These are phyloP conservation scores for Bombus superbus DNA, from an alignment of 1,140 invertebrate species.

Conservation along the genomic window DNA sequence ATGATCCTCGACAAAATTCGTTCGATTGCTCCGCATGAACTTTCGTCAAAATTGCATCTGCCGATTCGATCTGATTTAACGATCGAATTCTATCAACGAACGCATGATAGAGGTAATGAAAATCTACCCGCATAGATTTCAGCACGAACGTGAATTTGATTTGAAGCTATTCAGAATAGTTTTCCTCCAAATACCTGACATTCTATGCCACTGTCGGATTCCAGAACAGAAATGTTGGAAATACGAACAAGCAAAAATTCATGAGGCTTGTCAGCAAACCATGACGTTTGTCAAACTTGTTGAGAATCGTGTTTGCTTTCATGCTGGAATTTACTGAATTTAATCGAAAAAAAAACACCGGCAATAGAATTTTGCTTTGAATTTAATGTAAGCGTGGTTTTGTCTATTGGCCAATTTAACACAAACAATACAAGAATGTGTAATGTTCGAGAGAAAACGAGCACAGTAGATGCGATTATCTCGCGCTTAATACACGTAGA, in stretches of 20 bases:
- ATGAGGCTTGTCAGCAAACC: background rate
- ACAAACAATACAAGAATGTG: background rate
- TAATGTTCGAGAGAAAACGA: background rate
- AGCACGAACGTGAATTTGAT: conserved; percentile 31
- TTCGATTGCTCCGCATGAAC: conserved; percentile 3
- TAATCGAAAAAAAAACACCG: background rate
- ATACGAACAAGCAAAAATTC: conserved; percentile 33
- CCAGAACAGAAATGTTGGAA: conserved; percentile 5
- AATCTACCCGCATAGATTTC: conserved; percentile 17
- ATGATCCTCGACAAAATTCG: background rate
- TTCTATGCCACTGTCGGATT: conserved; percentile 4
- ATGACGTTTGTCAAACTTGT: conserved; percentile 23
- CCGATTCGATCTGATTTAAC: conserved; percentile 15
- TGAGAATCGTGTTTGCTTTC: background rate
- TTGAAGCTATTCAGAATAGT: conserved; percentile 20
- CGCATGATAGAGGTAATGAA: conserved; percentile 8
- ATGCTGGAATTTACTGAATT: background rate
- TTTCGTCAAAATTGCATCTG: conserved; percentile 7
- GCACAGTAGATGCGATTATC: too few species aligned
- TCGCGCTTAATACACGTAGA: background rate
- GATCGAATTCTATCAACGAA: conserved; percentile 4
- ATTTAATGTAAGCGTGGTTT: background rate
- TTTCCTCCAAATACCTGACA: conserved; percentile 7
- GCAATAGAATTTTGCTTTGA: background rate
- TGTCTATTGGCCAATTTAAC: background rate